Evolutionary conservation across 1,140 invertebrate genomes (phyloP).

Genomic region (Cyrtorhinus lividipennis): DNA sequence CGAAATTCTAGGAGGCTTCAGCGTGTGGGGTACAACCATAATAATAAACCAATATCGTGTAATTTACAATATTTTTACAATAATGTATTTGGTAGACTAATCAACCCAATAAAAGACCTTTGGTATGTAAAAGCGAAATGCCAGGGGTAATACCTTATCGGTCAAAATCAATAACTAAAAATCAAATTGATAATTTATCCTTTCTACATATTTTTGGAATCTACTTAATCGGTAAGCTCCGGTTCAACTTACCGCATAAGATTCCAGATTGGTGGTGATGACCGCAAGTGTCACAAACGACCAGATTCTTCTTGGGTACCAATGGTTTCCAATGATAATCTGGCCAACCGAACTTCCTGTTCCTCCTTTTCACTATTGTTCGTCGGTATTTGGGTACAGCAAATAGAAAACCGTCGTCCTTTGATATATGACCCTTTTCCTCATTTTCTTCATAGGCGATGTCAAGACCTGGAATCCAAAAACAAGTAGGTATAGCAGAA

Average conservation of each 20-base stretch:
- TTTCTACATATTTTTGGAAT: no score
- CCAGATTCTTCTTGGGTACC: conserved; percentile 53
- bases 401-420: conserved; percentile 34
- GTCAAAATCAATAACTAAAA: no score
- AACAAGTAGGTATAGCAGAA: not conserved
- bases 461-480: not conserved
- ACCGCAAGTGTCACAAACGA: conserved; percentile 62
- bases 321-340: conserved; percentile 48
- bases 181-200: no score
- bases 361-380: conserved; percentile 53
- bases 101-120: no score
- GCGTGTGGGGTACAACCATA: no score
- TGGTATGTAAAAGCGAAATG: no score
- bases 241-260: conserved; percentile 74
- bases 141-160: no score
- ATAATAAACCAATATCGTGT: no score
- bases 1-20: no score
- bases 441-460: not conserved
- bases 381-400: conserved; percentile 64
- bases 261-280: conserved; percentile 56
- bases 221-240: no score
- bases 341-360: conserved; percentile 50
- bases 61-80: no score
- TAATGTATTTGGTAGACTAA: no score
- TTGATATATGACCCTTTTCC: not conserved